Evolutionary conservation across 2,888 invertebrate genomes (phyloP).

Genomic region (Platycheirus rosarum): DNA sequence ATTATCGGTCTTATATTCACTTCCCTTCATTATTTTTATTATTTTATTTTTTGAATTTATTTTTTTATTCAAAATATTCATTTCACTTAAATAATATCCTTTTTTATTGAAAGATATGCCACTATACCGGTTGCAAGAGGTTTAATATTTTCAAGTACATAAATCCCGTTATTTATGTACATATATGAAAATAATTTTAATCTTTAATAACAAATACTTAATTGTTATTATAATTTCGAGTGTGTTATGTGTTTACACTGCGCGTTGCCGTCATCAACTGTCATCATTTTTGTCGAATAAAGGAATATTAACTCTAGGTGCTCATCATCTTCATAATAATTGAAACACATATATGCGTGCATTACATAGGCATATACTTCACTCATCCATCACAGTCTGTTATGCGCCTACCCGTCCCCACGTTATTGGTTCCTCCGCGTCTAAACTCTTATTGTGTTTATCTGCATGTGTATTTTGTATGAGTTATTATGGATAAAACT

Average conservation of each 20-base stretch:
- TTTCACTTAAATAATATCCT: constrained; percentile 48
- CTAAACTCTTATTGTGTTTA: constrained; percentile 27
- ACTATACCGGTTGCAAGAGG: constrained; percentile 56
- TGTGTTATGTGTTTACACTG: constrained; percentile 76
- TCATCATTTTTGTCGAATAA: constrained; percentile 77
- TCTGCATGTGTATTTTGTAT: constrained; percentile 50
- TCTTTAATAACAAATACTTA: constrained; percentile 32
- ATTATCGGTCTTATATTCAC: constrained; percentile 48
- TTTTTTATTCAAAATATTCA: constrained; percentile 17
- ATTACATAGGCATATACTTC: constrained; percentile 69
- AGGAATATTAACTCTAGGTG: constrained; percentile 76
- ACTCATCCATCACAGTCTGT: constrained; percentile 58
- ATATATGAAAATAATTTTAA: constrained; percentile 22
- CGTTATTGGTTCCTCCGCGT: constrained; percentile 16
- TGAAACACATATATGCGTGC: constrained; percentile 63
- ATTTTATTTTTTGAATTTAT: constrained; percentile 39
- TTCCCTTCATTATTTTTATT: constrained; percentile 59
- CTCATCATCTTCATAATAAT: constrained; percentile 75
- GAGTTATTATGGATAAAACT: constrained; percentile 63
- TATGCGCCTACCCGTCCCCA: constrained; percentile 58
- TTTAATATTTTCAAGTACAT: constrained; percentile 31
- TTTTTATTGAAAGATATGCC: constrained; percentile 45
- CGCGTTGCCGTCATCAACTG: constrained; percentile 78
- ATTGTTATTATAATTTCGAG: constrained; percentile 30
- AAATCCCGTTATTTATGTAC: constrained; percentile 14